Conservation (phyloP, 2,113 vertebrate species). For the Chauna torquata region DNA sequence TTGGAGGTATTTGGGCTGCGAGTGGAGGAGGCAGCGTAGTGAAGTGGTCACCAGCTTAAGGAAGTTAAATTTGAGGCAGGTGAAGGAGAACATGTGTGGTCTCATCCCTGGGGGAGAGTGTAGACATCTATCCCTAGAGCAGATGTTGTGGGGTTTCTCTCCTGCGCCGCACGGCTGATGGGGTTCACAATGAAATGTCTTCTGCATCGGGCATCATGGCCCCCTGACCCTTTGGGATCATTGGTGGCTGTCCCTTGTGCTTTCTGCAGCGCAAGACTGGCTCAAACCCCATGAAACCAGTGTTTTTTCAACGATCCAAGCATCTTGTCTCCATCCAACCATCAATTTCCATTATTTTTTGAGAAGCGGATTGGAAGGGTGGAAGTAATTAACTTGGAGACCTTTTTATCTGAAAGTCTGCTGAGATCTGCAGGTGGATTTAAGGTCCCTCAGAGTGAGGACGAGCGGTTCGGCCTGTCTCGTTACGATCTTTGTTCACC, state of each 20-base stretch:
- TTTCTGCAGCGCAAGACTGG: neutral
- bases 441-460: neutral
- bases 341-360: neutral
- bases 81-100: neutral
- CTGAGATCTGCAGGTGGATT: neutral
- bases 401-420: neutral
- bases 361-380: neutral
- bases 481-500: neutral
- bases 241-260: neutral
- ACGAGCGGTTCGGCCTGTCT: neutral
- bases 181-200: neutral
- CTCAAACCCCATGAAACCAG: neutral
- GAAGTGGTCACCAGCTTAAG: neutral
- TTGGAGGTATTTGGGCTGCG: neutral
- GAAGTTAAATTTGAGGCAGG: neutral
- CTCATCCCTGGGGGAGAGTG: neutral
- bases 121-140: neutral
- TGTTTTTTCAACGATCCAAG: neutral
- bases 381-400: neutral
- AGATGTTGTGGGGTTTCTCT: neutral
- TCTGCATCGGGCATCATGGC: neutral
- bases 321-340: neutral
- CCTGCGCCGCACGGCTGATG: too few species aligned
- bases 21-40: neutral
- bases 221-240: neutral